Evolutionary conservation across 2,113 vertebrate genomes (phyloP), one percentile per base, ranked within the genome.

Genomic region (Poeciliopsis occidentalis): DNA sequence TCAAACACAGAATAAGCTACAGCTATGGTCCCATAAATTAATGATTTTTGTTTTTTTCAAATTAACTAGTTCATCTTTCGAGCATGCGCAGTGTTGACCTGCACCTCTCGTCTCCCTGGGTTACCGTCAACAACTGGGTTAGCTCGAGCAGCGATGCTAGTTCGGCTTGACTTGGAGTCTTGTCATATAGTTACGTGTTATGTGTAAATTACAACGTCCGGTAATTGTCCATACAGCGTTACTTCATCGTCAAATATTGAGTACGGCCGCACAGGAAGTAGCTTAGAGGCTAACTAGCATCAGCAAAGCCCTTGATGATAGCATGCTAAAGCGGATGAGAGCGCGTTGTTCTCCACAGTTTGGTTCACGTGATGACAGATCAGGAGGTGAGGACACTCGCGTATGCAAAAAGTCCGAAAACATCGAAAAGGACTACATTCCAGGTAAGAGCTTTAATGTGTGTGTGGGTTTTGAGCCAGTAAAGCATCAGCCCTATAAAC

Each of bases 401-500:
- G 29, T 95, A 96, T 83, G 92, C 87, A 8, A 96, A 94, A 84
- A 96, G 95, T 62, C 96, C 95, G 1, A 96, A 95, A 88, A 84
- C 91, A 66, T 89, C 95, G 26, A 96, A 89, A 90, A 96, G 96
- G 91, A 97, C 96, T 44, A 93, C 93, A 66, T 97, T 97, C 81
- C 96, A 97, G 96, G 96, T 97, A 92, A 71, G 67, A 8, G 0
- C 22, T 12, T 47, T 11, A 17, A 7, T 51, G 4, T 26, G 4
- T 67, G 11, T 39, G 3, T 47, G 57, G 8, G 44, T 60, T 27
- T 32, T 13, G 2, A 22, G 8, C 17, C 4, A 44, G 51, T 57
- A n/a, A 57, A 3, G 22, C 1, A 8, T 57, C 22, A 57, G 51
- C 8, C 51, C 7, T n/a, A 8, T 10, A 54, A 24, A 8, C 51